A percentile compares a stretch with the other conserved stretches of the same genome.
These are phyloP conservation scores for Temnothorax longispinosus DNA, from an alignment of 1,140 invertebrate species.

Conservation along the genomic window DNA sequence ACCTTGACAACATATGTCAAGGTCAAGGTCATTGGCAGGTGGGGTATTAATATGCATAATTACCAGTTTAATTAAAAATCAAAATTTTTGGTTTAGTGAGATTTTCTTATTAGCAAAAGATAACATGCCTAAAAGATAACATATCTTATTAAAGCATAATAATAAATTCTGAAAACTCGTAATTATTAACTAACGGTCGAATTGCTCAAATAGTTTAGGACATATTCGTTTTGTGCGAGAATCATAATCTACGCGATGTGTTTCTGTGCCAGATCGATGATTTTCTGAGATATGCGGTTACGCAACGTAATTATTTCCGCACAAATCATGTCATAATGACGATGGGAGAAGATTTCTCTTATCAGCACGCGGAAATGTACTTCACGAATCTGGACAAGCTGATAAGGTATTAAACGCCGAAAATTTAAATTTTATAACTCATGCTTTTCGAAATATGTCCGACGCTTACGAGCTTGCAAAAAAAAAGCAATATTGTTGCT, in stretches of 20 bases:
- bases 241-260: slow-evolving; percentile 44
- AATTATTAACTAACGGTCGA: neutral
- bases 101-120: neutral
- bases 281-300: slow-evolving; percentile 73
- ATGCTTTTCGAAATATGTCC: slow-evolving; percentile 9
- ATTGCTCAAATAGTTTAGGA: neutral
- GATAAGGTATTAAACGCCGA: slow-evolving; percentile 88
- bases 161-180: slow-evolving; percentile 16
- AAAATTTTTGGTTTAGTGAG: neutral
- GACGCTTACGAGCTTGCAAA: neutral
- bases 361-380: slow-evolving; percentile 93
- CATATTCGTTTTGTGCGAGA: neutral
- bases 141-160: neutral
- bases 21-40: too few species aligned
- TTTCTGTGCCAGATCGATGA: slow-evolving; percentile 69
- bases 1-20: too few species aligned
- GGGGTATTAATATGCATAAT: too few species aligned
- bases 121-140: neutral
- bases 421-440: slow-evolving; percentile 2
- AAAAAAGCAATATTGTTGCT: neutral
- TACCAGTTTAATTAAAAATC: neutral
- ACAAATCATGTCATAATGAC: slow-evolving; percentile 94
- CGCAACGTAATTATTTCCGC: slow-evolving; percentile 86
- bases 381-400: slow-evolving; percentile 96
- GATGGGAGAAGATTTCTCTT: slow-evolving; percentile 98